Percentiles rank a stretch among this genome's conserved stretches.
These are phyloP conservation scores for Decapterus maruadsi DNA, from an alignment of 2,797 vertebrate genomes.

Conservation along the genomic window DNA sequence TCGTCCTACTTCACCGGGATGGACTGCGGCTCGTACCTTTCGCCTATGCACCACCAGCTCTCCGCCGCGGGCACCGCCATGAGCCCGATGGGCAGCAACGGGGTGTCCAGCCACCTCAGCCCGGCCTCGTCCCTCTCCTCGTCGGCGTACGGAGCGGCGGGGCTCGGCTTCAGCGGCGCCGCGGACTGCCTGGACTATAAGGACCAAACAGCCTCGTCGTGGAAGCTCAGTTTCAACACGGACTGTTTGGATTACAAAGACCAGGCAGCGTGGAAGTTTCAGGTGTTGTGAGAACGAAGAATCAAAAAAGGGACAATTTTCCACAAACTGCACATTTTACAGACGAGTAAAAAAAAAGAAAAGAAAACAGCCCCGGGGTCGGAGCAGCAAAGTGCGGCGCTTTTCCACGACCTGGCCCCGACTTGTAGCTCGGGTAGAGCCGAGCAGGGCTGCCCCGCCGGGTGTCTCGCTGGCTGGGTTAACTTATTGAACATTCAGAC, in stretches of 20 bases:
- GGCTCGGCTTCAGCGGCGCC: conserved; percentile 93
- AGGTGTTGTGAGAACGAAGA: conserved; percentile 92
- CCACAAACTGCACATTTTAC: conserved; percentile 39
- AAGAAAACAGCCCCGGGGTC: not conserved
- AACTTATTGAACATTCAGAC: conserved; percentile 78
- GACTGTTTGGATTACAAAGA: conserved; percentile 99
- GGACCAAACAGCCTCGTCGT: conserved; percentile 92
- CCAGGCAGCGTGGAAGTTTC: conserved; percentile 98
- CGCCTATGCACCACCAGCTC: conserved; percentile 96
- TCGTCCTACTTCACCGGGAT: conserved; percentile 96
- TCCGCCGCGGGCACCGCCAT: conserved; percentile 91
- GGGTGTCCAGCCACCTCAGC: conserved; percentile 93
- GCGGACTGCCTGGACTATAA: conserved; percentile 98
- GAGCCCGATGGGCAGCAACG: conserved; percentile 93
- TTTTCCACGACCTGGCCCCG: conserved; percentile 37
- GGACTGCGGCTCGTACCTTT: conserved; percentile 98
- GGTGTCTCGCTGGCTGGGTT: conserved; percentile 70
- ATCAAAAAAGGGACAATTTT: conserved; percentile 7
- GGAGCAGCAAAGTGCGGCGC: conserved; percentile 33
- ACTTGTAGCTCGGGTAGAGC: conserved; percentile 72
- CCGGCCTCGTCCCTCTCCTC: conserved; percentile 92
- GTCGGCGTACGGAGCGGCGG: conserved; percentile 92
- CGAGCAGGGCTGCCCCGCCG: conserved; percentile 58
- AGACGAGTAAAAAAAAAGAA: not conserved
- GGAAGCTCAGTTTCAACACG: conserved; percentile 98